Evolutionary conservation across 2,797 vertebrate species (phyloP), one percentile per base, ranked within the genome.

Genomic region (Hydrocynus forskahlii): DNA sequence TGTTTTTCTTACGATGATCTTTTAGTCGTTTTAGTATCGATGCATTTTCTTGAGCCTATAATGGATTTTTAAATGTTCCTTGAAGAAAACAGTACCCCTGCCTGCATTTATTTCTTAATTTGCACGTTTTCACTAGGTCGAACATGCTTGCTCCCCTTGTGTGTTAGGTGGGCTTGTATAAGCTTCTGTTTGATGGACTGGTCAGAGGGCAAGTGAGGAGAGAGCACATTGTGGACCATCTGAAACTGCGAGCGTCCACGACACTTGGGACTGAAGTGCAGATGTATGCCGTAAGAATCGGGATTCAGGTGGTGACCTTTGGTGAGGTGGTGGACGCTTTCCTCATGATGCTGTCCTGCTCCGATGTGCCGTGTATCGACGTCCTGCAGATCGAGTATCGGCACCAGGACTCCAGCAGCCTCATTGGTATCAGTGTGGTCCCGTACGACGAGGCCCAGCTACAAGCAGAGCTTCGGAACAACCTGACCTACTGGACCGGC

Each of bases 121-220:
- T 38, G 23, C 25, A 16, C 3, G 14, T 29, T 2, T 62, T n/a
- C 23, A 16, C 7, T 62, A 16, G 7, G 5, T 25, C 23, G 21
- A 38, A 75, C 38, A 54, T 16, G 0, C 5, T 40, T 55, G 23
- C 40, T 48, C 52, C 2, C 67, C 69, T n/a, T 75, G 2, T 71
- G 23, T 68, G 45, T 70, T 83, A 94, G 92, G 93, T 93, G 40
- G 89, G 85, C 45, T 68, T 95, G 9, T 95, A 95, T 76, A 95
- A 94, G 85, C 89, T 89, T 17, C 86, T 95, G 23, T 95, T 95
- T 85, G 94, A 95, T 81, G 87, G 86, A 21, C 89, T 95, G 92
- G 88, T 95, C 17, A 90, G 84, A 76, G 92, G 94, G 3, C 76
- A 85, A 48, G 83, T 95, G 83, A 90, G 85, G 10, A 82, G 88